Conservation (phyloP, 2,888 invertebrate species). For the Leucophenga montana region DNA sequence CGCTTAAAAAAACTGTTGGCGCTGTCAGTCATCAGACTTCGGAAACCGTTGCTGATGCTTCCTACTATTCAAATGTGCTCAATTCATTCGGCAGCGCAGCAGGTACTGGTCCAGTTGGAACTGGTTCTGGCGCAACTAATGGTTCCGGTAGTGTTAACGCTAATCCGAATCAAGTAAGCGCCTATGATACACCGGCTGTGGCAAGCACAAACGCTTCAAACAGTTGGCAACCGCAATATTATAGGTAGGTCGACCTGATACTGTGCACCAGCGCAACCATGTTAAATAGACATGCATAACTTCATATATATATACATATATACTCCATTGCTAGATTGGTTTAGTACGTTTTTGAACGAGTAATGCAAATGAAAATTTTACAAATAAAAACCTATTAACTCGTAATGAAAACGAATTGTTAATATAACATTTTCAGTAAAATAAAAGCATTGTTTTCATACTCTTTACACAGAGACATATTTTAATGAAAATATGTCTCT, state of each 20-base stretch:
- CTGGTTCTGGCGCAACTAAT: constrained; percentile 44
- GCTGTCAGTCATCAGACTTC: constrained; percentile 59
- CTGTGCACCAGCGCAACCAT: constrained; percentile 17
- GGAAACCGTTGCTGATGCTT: constrained; percentile 69
- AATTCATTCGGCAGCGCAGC: constrained; percentile 63
- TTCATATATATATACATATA: background rate
- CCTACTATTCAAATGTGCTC: constrained; percentile 70
- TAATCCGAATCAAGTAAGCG: constrained; percentile 31
- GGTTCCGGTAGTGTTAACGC: constrained; percentile 38
- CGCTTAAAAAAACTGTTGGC: constrained; percentile 63
- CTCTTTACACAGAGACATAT: too few species aligned
- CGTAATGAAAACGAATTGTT: too few species aligned
- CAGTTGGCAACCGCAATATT: constrained; percentile 65
- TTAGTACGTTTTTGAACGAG: constrained; percentile 5
- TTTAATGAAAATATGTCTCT: too few species aligned
- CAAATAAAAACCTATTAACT: too few species aligned
- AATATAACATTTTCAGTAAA: too few species aligned
- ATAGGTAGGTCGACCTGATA: constrained; percentile 51
- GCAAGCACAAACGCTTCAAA: constrained; percentile 38
- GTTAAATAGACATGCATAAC: too few species aligned
- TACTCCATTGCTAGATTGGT: background rate
- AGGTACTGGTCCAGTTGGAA: constrained; percentile 28
- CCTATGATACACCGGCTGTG: constrained; percentile 41
- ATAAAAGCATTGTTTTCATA: too few species aligned
- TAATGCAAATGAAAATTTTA: background rate